These are phyloP conservation scores for Drosophila grimshawi DNA, from an alignment of 1,140 invertebrate species.

Conservation along the genomic window DNA sequence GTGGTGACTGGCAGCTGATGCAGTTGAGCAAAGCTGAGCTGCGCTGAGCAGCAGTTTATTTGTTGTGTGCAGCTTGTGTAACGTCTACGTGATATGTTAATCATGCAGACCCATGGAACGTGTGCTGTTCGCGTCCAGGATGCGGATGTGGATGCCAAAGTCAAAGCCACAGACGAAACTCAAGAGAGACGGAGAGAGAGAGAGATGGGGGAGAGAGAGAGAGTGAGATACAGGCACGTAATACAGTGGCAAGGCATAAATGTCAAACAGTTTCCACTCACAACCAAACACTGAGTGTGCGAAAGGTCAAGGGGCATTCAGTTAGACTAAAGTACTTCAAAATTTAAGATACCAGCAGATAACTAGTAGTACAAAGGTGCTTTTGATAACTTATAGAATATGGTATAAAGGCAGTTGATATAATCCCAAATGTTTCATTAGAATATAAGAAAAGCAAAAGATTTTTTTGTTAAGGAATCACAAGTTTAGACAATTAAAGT, in stretches of 20 bases:
- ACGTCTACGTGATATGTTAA: slow-evolving; percentile 78
- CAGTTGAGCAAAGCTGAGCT: slow-evolving; percentile 20
- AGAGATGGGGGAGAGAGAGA: background rate
- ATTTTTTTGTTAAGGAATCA: too few species aligned
- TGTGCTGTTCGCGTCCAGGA: slow-evolving; percentile 51
- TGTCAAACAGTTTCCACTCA: slow-evolving; percentile 44
- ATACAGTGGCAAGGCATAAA: slow-evolving; percentile 47
- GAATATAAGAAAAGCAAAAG: too few species aligned
- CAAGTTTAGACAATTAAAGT: too few species aligned
- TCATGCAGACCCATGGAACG: slow-evolving; percentile 48
- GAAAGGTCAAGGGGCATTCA: slow-evolving; percentile 19
- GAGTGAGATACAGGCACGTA: slow-evolving; percentile 14
- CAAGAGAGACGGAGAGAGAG: background rate
- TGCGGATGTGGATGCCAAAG: slow-evolving; percentile 56
- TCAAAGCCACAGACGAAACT: slow-evolving; percentile 15
- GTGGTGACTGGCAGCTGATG: slow-evolving; percentile 23
- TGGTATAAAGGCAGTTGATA: too few species aligned
- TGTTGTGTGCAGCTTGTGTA: slow-evolving; percentile 62
- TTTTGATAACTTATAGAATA: too few species aligned
- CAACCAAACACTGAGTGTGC: background rate
- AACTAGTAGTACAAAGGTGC: too few species aligned
- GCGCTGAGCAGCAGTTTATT: slow-evolving; percentile 48
- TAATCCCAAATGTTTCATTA: too few species aligned
- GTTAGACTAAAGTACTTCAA: slow-evolving; percentile 1
- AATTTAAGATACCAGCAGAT: background rate